Percentiles rank a stretch among this genome's conserved stretches.
Conservation (phyloP, 2,888 invertebrate species). For the Sminthurinus aureus region DNA sequence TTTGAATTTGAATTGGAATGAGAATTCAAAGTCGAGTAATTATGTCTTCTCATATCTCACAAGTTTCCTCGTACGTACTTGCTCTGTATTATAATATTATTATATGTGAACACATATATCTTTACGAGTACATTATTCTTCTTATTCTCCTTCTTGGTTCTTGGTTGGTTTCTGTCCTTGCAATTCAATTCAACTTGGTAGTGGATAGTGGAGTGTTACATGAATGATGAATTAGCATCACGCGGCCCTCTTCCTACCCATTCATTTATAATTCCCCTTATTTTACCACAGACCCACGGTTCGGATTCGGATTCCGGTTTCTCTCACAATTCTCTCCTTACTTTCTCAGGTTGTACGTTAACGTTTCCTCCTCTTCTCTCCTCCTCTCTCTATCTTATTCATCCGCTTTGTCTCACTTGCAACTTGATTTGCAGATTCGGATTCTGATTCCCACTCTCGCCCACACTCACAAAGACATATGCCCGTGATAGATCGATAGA, state of each 20-base stretch:
- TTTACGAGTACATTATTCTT: too few species aligned
- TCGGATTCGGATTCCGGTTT: too few species aligned
- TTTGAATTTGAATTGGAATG: neutral
- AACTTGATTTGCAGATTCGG: constrained; percentile 26
- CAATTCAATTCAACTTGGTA: constrained; percentile 13
- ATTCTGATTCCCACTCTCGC: too few species aligned
- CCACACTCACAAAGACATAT: neutral
- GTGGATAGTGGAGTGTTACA: constrained; percentile 5
- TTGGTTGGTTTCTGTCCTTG: constrained; percentile 27
- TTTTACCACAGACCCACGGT: constrained; percentile 38
- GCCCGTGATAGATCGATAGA: neutral
- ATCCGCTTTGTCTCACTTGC: neutral
- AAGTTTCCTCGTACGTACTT: neutral
- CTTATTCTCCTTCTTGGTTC: neutral
- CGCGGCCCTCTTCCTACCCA: constrained; percentile 36
- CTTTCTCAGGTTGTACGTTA: constrained; percentile 8
- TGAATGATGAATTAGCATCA: constrained; percentile 42
- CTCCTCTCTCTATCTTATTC: neutral
- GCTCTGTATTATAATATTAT: too few species aligned
- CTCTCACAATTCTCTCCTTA: constrained; percentile 7
- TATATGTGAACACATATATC: neutral
- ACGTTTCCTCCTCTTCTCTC: constrained; percentile 7
- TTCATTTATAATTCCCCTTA: constrained; percentile 39
- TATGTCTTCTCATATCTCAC: constrained; percentile 26
- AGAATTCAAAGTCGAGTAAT: constrained; percentile 11